Conservation (phyloP, 2,113 vertebrate species). For the Chloebia gouldiae region DNA sequence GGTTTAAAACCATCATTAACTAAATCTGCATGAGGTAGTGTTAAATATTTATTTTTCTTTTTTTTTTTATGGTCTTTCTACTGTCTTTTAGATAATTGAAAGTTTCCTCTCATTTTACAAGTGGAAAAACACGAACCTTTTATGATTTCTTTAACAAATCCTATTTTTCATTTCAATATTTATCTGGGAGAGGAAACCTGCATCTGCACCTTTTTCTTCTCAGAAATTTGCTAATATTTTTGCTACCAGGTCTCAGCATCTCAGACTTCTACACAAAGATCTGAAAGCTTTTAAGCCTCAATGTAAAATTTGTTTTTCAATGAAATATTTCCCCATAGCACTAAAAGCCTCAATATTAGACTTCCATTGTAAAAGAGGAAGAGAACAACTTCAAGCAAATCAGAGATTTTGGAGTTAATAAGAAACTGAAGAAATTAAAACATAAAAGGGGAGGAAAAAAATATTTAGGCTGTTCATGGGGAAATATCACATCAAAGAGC, state of each 20-base stretch:
- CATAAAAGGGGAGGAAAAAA: not conserved
- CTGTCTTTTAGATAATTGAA: not conserved
- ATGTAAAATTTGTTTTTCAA: not conserved
- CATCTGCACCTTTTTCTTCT: not conserved
- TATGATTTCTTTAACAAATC: not conserved
- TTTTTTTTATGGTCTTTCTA: not conserved
- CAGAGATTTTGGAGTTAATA: not conserved
- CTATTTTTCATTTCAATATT: not conserved
- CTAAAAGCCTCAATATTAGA: not conserved
- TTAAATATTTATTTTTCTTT: not conserved
- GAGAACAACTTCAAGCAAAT: not conserved
- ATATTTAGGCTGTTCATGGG: not conserved
- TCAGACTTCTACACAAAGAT: not conserved
- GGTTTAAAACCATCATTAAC: not conserved
- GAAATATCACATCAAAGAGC: not conserved
- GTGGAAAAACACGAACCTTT: not conserved
- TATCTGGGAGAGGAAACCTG: not conserved
- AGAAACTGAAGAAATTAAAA: not conserved
- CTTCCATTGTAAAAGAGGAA: not conserved
- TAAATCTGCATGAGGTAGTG: fast-evolving
- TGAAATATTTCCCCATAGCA: not conserved
- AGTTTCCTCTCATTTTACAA: not conserved
- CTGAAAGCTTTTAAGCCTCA: not conserved
- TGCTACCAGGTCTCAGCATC: not conserved
- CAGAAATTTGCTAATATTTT: not conserved